Conservation (phyloP, 2,888 invertebrate genomes). For the Eristalinus sepulchralis region DNA sequence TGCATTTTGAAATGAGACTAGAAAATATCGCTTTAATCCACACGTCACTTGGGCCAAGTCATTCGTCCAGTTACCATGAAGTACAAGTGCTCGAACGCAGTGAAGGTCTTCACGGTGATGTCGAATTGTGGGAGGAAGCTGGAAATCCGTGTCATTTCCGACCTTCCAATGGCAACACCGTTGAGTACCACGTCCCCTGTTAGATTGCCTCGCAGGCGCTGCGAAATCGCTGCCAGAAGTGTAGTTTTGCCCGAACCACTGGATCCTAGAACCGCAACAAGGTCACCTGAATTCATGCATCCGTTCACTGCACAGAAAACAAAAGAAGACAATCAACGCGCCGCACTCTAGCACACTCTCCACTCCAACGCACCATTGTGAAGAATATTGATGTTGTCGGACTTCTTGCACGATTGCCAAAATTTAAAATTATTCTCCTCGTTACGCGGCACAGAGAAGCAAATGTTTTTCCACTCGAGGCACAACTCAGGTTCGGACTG, state of each 20-base stretch:
- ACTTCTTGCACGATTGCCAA: conserved; percentile 77
- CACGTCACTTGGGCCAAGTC: neutral
- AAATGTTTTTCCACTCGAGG: conserved; percentile 79
- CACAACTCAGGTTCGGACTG: conserved; percentile 73
- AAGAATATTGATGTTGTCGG: conserved; percentile 76
- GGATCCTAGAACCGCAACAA: conserved; percentile 88
- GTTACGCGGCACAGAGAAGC: conserved; percentile 78
- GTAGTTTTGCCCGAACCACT: conserved; percentile 91
- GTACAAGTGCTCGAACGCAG: conserved; percentile 90
- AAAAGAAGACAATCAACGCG: neutral
- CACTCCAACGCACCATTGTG: conserved; percentile 75
- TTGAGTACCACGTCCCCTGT: conserved; percentile 88
- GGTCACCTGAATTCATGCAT: conserved; percentile 85
- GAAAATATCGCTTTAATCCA: conserved; percentile 52
- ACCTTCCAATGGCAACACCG: conserved; percentile 84
- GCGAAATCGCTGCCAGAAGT: conserved; percentile 87
- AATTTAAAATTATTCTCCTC: conserved; percentile 78
- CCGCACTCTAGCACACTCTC: neutral
- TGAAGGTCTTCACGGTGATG: conserved; percentile 88
- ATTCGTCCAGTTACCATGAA: conserved; percentile 87
- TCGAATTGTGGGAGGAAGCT: conserved; percentile 94
- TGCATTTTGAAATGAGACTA: conserved; percentile 91
- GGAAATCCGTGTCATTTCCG: conserved; percentile 88
- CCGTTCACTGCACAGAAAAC: conserved; percentile 84
- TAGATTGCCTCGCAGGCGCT: conserved; percentile 86